Evolutionary conservation across 1,140 invertebrate species (phyloP), one percentile per base, ranked within the genome.

Genomic region (Thereuonema tuberculata): DNA sequence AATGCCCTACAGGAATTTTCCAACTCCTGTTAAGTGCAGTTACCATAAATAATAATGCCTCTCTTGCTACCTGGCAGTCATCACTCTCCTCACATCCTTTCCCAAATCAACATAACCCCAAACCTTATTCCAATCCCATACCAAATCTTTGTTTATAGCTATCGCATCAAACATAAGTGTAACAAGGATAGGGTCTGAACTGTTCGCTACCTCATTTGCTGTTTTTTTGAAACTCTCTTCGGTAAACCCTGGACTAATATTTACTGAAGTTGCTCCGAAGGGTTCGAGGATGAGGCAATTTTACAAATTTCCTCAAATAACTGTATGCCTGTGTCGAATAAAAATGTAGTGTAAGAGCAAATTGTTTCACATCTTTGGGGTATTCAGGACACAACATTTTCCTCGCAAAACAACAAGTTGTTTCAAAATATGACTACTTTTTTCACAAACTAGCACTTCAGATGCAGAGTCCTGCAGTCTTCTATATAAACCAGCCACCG

Each of bases 261-360:
- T 63, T 17, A 70, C 66, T 28, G 58, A 63, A 49, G 59, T 26
- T 61, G 75, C 75, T 72, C n/a, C 56, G 61, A 29, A 76, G 58
- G 5, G 69, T 74, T 20, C 63, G 63, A 20, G 67, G 67, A 67
- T 74, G 70, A 47, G 73, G 74, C 58, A 76, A 67, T 47, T 68
- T 63, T 62, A 74, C 74, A 59, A 62, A 61, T 58, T 68, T 61
- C 58, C 74, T 62, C 5, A 73, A 67, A 72, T 71, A 74, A 62
- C 67, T 62, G 62, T 73, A 75, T 43, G 67, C 69, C 65, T 66
- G 68, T 25, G 69, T 63, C 20, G 67, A 70, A 62, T 71, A 73
- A 69, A 69, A 74, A 60, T 74, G 58, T 27, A 75, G 59, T 24
- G 74, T 74, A 12, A 74, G 57, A 58, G 70, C 68, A 67, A 73